Evolutionary conservation across 2,797 vertebrate species (phyloP).

Genomic region (Pseudochaenichthys georgianus): DNA sequence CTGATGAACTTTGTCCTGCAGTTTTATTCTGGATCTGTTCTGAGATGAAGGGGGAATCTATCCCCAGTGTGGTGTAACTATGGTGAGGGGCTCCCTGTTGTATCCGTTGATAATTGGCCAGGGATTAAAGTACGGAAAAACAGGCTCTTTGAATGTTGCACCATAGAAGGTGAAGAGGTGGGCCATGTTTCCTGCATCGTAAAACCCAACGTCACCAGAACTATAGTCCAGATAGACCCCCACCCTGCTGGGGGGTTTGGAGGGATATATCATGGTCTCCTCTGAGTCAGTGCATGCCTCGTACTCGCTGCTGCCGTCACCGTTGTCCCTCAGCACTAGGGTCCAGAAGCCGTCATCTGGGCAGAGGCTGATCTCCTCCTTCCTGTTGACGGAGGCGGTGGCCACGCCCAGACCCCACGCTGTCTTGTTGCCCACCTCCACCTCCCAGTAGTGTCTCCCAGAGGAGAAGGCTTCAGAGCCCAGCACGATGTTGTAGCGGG

Average conservation of each 20-base stretch:
- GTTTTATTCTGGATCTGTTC: neutral
- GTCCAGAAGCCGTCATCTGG: conserved; percentile 85
- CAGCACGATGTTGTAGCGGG: conserved; percentile 84
- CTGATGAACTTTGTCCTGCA: neutral
- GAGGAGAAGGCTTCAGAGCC: conserved; percentile 79
- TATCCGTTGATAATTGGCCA: conserved; percentile 84
- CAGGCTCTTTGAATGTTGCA: conserved; percentile 77
- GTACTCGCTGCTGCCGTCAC: conserved; percentile 76
- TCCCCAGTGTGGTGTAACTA: conserved; percentile 69
- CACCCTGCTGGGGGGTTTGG: conserved; percentile 70
- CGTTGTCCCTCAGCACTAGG: conserved; percentile 75
- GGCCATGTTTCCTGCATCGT: conserved; percentile 80
- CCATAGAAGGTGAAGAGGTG: conserved; percentile 83
- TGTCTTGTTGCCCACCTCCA: conserved; percentile 81
- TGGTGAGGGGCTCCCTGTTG: conserved; percentile 81
- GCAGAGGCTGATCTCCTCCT: conserved; percentile 79
- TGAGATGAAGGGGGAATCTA: conserved; percentile 16
- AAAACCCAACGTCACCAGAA: conserved; percentile 79
- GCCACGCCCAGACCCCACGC: conserved; percentile 86
- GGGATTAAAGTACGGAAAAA: conserved; percentile 84
- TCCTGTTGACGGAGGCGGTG: conserved; percentile 78
- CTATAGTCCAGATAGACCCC: conserved; percentile 83
- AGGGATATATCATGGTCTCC: conserved; percentile 76
- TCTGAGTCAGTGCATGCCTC: conserved; percentile 84
- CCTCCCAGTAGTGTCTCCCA: conserved; percentile 86